Percentiles rank a stretch among this genome's conserved stretches.
Evolutionary conservation across 2,797 vertebrate species (phyloP).

Genomic region (Anniella stebbinsi): DNA sequence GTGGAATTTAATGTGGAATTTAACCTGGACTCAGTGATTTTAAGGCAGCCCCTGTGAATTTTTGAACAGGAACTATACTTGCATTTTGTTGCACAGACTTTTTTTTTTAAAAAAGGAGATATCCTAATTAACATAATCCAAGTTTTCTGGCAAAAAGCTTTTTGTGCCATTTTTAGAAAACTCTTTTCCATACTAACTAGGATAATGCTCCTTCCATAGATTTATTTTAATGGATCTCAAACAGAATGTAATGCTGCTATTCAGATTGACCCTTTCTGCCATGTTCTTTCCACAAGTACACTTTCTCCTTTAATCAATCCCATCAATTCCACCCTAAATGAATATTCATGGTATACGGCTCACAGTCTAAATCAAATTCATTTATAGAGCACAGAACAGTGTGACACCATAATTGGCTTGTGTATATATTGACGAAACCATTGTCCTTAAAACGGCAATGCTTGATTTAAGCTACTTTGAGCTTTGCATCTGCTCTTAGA

Average conservation of each 20-base stretch:
- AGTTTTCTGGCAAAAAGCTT: slow-evolving; percentile 50
- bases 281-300: background rate
- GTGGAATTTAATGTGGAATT: background rate
- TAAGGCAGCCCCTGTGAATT: background rate
- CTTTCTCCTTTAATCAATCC: slow-evolving; percentile 43
- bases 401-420: background rate
- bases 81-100: slow-evolving; percentile 4
- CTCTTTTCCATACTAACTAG: slow-evolving; percentile 18
- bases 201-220: slow-evolving; percentile 41
- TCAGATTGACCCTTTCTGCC: slow-evolving; percentile 29
- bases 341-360: slow-evolving; percentile 20
- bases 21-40: background rate
- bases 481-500: slow-evolving; percentile 3
- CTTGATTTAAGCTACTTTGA: slow-evolving; percentile 22
- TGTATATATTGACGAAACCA: background rate
- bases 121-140: slow-evolving; percentile 58
- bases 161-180: slow-evolving; percentile 36
- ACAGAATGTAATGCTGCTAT: slow-evolving; percentile 48
- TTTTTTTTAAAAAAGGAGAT: slow-evolving; percentile 52
- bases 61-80: slow-evolving; percentile 37
- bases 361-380: background rate
- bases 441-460: slow-evolving; percentile 8
- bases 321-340: slow-evolving; percentile 36
- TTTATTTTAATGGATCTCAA: slow-evolving; percentile 58
- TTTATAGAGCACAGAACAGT: background rate